phyloP scores from a whole-genome alignment of 2,888 invertebrate species.

The Portevinia maculata region DNA sequence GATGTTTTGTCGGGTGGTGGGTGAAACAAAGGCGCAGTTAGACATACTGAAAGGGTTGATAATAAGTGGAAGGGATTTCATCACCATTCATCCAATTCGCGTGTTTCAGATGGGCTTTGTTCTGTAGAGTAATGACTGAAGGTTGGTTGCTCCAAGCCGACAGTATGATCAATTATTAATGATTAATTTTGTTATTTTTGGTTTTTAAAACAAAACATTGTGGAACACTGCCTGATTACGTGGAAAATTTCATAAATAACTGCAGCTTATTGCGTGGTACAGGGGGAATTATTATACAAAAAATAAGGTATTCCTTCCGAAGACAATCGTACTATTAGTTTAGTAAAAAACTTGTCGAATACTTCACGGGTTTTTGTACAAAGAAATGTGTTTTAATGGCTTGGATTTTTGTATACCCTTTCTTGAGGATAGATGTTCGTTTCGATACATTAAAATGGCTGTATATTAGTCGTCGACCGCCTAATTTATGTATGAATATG shows the following conservation, averaged over 20 bases:
- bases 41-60: constrained; percentile 5
- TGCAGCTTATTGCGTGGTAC: constrained; percentile 20
- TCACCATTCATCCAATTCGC: constrained; percentile 37
- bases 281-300: too few species aligned
- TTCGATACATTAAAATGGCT: too few species aligned
- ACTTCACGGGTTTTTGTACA: too few species aligned
- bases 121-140: constrained; percentile 17
- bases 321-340: too few species aligned
- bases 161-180: constrained; percentile 55
- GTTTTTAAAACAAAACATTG: neutral
- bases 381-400: too few species aligned
- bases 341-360: too few species aligned
- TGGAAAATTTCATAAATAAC: constrained; percentile 49
- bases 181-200: constrained; percentile 29
- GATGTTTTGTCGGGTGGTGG: constrained; percentile 43
- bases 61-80: constrained; percentile 1
- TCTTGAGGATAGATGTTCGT: too few species aligned
- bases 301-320: too few species aligned
- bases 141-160: constrained; percentile 29
- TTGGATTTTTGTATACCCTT: too few species aligned
- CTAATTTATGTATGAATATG: too few species aligned
- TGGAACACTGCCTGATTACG: constrained; percentile 22
- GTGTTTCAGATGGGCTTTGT: constrained; percentile 33
- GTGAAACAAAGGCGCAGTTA: constrained; percentile 1
- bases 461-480: too few species aligned